Conservation (phyloP, 2,113 vertebrate genomes). For the Pygoscelis antarcticus region DNA sequence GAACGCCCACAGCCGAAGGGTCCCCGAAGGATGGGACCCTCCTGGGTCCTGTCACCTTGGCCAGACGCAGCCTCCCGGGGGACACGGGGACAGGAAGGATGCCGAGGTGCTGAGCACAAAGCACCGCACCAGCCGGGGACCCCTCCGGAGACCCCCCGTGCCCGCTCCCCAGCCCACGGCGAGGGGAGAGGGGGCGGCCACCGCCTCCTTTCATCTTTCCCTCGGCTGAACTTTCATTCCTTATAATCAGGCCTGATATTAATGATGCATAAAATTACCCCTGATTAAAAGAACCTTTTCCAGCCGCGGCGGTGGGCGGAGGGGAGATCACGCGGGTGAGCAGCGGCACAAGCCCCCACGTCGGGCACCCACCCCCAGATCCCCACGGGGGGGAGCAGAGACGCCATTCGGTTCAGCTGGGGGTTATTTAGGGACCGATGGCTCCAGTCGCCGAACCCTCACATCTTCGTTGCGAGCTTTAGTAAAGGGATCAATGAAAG, state of each 20-base stretch:
- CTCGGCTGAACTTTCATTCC: not conserved
- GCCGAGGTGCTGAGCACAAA: not conserved
- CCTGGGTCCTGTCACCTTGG: not conserved
- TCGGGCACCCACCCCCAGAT: not conserved
- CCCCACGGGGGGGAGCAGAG: not conserved
- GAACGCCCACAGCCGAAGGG: not conserved
- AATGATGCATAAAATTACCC: conserved; percentile 38
- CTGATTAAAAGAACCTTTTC: conserved; percentile 58
- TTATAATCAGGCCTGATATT: conserved; percentile 26
- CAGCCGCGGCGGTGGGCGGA: not conserved
- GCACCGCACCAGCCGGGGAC: not conserved
- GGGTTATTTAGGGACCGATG: not conserved
- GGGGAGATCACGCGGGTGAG: not conserved
- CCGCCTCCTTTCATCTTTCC: not conserved
- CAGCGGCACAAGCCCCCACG: not conserved
- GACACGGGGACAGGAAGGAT: not conserved
- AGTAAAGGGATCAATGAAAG: not conserved
- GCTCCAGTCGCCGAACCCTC: not conserved
- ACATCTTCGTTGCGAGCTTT: fast-evolving
- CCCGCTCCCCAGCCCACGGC: fast-evolving
- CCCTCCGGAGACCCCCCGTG: fast-evolving
- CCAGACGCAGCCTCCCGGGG: not conserved
- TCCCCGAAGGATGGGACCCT: not conserved
- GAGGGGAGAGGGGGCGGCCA: not conserved
- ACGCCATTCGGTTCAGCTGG: fast-evolving